Percentiles rank a stretch among this genome's conserved stretches.
phyloP scores from a whole-genome alignment of 2,888 invertebrate genomes.

The Tolmerus cingulatus region DNA sequence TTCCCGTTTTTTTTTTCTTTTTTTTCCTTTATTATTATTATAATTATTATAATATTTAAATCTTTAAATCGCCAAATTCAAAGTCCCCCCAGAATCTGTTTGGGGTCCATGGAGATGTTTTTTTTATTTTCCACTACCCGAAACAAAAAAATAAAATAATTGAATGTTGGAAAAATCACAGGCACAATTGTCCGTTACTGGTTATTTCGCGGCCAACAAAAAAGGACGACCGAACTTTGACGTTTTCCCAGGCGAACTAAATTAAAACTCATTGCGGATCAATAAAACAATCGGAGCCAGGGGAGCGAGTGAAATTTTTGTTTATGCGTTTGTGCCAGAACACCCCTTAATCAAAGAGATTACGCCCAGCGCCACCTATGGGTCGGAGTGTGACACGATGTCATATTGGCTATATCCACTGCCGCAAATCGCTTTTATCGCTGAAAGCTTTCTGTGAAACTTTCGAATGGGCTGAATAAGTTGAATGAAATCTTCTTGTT shows the following conservation, averaged over 20 bases:
- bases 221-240: constrained; percentile 45
- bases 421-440: background rate
- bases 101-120: background rate
- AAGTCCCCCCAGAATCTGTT: background rate
- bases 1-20: background rate
- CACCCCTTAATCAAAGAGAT: constrained; percentile 15
- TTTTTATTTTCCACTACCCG: background rate
- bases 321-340: constrained; percentile 42
- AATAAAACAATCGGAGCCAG: constrained; percentile 49
- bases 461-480: background rate
- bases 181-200: background rate
- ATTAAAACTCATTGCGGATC: constrained; percentile 49
- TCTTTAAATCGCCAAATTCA: background rate
- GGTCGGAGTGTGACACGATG: background rate
- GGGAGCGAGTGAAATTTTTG: constrained; percentile 27
- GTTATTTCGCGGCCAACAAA: background rate
- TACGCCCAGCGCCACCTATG: background rate
- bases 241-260: constrained; percentile 48
- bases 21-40: background rate
- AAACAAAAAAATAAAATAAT: background rate
- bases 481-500: background rate
- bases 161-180: background rate
- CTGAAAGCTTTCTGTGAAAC: background rate
- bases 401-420: background rate
- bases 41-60: no score